Conservation (phyloP, 2,888 invertebrate species). For the Nasonia oneida region DNA sequence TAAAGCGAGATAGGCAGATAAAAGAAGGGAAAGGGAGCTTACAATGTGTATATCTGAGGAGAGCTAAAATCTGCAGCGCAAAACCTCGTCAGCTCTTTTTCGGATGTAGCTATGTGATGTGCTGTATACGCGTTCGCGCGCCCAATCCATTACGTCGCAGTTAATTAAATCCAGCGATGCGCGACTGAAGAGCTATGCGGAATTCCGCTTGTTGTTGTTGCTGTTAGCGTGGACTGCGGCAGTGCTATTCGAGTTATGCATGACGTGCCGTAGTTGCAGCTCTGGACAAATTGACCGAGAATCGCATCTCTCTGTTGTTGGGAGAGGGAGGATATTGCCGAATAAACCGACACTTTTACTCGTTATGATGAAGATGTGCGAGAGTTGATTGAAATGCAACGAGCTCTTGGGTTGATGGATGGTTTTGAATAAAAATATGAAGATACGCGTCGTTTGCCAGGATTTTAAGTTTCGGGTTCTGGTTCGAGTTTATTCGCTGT, state of each 20-base stretch:
- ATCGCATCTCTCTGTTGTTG: background rate
- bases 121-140: background rate
- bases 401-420: background rate
- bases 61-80: background rate
- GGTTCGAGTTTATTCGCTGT: no score
- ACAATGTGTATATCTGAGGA: background rate
- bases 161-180: constrained; percentile 43
- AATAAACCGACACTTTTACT: background rate
- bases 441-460: background rate
- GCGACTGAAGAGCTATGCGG: constrained; percentile 12
- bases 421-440: background rate
- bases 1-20: background rate
- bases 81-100: constrained; percentile 41
- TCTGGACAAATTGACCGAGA: constrained; percentile 2
- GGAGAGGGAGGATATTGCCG: background rate
- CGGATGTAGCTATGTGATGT: background rate
- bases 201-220: background rate
- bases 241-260: background rate
- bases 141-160: constrained; percentile 34
- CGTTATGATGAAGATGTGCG: background rate
- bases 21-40: background rate
- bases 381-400: background rate
- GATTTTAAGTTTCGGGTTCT: no score
- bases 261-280: background rate
- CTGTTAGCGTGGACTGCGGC: background rate